Conservation (phyloP, 2,113 vertebrate genomes). For the Polyodon spathula region DNA sequence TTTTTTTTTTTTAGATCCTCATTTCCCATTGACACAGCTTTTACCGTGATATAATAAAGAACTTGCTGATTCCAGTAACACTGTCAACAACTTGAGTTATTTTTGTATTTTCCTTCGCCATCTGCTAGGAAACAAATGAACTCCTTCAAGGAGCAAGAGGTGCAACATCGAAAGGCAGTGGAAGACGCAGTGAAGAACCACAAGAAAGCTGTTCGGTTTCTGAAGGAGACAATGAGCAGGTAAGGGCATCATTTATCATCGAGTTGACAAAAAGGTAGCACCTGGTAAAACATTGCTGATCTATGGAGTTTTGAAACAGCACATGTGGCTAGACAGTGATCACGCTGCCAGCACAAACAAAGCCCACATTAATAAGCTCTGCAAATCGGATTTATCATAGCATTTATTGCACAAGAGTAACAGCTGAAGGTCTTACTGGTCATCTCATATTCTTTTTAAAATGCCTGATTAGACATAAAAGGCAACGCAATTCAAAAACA, state of each 20-base stretch:
- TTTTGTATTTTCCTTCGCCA: constrained; percentile 23
- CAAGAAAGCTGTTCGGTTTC: constrained; percentile 51
- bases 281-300: background rate
- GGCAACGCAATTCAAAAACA: too few species aligned
- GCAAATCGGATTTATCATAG: too few species aligned
- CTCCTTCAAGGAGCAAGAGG: constrained; percentile 34
- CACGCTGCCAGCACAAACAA: background rate
- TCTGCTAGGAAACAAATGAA: constrained; percentile 48
- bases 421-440: too few species aligned
- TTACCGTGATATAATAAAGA: too few species aligned
- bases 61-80: too few species aligned
- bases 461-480: too few species aligned
- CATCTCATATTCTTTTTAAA: too few species aligned
- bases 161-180: constrained; percentile 39
- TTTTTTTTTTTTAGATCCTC: too few species aligned
- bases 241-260: constrained; percentile 26
- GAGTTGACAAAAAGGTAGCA: background rate
- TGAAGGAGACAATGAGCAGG: constrained; percentile 72
- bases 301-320: background rate
- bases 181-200: constrained; percentile 50
- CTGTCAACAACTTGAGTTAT: constrained; percentile 1
- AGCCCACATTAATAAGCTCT: too few species aligned
- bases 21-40: too few species aligned
- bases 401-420: too few species aligned
- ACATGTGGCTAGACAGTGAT: background rate